These are phyloP conservation scores for Lingula anatina DNA, from an alignment of 2,888 invertebrate genomes.

Conservation along the genomic window DNA sequence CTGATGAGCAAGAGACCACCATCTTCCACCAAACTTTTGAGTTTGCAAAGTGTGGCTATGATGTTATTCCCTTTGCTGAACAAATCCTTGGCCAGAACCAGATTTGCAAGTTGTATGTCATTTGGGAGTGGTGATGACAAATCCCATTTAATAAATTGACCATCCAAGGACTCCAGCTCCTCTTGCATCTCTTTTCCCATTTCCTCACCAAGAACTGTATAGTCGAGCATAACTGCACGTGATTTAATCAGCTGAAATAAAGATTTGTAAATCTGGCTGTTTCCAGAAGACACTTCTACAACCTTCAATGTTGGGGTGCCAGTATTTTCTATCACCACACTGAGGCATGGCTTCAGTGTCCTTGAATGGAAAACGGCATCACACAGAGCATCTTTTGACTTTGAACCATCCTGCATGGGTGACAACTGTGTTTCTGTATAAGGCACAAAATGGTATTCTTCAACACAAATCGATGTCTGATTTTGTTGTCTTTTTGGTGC, in stretches of 20 bases:
- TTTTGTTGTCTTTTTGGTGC: conserved; percentile 73
- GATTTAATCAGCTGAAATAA: conserved; percentile 53
- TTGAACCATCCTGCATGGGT: too few relatives aligned
- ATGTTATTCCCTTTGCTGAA: conserved; percentile 27
- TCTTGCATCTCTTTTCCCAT: conserved; percentile 23
- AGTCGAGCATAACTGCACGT: conserved; percentile 67
- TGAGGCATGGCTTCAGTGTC: conserved; percentile 56
- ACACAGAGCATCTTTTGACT: conserved; percentile 19
- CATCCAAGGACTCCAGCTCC: conserved; percentile 58
- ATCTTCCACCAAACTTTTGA: conserved; percentile 59
- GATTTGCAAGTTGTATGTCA: conserved; percentile 26
- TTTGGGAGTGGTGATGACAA: conserved; percentile 54
- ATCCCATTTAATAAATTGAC: conserved; percentile 66
- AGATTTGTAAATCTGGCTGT: conserved; percentile 15
- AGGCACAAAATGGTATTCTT: conserved; percentile 77
- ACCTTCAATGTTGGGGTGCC: conserved; percentile 67
- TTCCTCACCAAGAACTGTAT: conserved; percentile 59
- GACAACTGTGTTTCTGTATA: conserved; percentile 53
- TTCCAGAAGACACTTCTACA: conserved; percentile 59
- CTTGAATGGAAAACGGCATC: conserved; percentile 11
- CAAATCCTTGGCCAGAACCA: conserved; percentile 36
- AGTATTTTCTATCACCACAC: conserved; percentile 74
- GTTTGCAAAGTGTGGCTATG: conserved; percentile 18
- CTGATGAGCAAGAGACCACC: conserved; percentile 54
- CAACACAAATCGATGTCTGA: conserved; percentile 75